A percentile compares a stretch with the other conserved stretches of the same genome.
Conservation (phyloP, 2,113 vertebrate species). For the Oceanodroma tethys region DNA sequence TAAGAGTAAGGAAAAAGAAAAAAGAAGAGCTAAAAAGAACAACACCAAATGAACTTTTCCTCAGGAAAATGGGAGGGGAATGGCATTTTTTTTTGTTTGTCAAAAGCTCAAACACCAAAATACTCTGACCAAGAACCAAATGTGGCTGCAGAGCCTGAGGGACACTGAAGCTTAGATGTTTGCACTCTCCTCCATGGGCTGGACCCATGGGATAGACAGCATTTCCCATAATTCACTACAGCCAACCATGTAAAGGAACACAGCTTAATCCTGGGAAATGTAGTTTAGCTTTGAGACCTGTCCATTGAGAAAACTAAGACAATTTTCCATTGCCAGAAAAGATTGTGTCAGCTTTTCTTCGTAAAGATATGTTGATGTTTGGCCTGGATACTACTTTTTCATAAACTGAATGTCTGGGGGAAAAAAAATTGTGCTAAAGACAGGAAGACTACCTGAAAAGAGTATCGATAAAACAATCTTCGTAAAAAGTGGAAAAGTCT, state of each 20-base stretch:
- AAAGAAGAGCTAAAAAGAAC: neutral
- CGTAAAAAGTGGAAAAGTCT: neutral
- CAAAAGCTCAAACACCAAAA: neutral
- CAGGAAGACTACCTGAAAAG: neutral
- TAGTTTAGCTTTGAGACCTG: neutral
- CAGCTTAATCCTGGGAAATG: neutral
- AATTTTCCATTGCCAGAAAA: neutral
- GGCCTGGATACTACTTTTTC: neutral
- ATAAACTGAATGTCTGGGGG: neutral
- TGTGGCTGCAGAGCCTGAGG: neutral
- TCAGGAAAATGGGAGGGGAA: neutral
- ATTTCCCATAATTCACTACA: neutral
- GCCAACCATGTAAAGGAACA: rapidly evolving
- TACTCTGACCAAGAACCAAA: neutral
- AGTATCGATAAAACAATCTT: rapidly evolving
- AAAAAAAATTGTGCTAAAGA: neutral
- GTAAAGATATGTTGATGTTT: neutral
- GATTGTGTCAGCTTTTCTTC: neutral
- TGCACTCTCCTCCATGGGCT: neutral
- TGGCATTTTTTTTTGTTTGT: neutral
- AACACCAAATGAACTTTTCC: neutral
- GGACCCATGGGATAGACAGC: neutral
- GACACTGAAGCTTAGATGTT: neutral
- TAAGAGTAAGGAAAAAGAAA: neutral
- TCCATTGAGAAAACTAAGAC: too few species aligned